Base-by-base conservation (phyloP, 2,113 vertebrate genomes). In the Gopherus evgoodei region DNA sequence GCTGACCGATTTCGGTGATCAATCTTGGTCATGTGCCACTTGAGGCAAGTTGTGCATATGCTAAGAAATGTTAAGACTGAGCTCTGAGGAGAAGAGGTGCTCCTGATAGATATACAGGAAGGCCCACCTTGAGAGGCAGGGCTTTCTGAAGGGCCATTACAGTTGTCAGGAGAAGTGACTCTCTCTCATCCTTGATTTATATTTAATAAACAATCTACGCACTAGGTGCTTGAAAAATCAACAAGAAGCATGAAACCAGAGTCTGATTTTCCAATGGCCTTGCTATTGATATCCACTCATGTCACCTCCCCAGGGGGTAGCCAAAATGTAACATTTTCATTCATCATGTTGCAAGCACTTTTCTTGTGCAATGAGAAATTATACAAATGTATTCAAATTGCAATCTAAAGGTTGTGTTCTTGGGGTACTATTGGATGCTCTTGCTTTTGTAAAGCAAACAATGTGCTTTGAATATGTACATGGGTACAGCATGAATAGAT, bases 261-360 rank as follows among this genome's bases (percentile, higher is more conserved):
- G 38, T 89, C 9, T 79, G 3, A 54, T 3, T 11, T 84, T 62
- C 81, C 78, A 90, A 62, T 56, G 83, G 54, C 56, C 69, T 87
- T 0, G 0, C 59, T 78, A 86, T 49, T 78, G 79, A 88, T 69
- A 83, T 14, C 6, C 84, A 35, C 84, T 94, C 84, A 82, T 87
- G 83, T 91, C 57, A 91, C 84, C 72, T 94, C 82, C 81, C 78
- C 10, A 42, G 88, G 88, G 50, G 29, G 83, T 38, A 96, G 52
- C 11, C 90, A 93, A 93, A 96, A 96, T 19, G 11, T 57, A 54
- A 38, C 69, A 17, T 95, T 94, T 96, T 92, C 42, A 94, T 94
- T 95, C 78, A 86, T 47, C 89, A 38, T 31, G 38, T 81, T 52
- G 91, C 86, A 93, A 81, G 27, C 16, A 62, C 38, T 91, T 94